phyloP scores from a whole-genome alignment of 2,113 vertebrate species.

The Melospiza georgiana region DNA sequence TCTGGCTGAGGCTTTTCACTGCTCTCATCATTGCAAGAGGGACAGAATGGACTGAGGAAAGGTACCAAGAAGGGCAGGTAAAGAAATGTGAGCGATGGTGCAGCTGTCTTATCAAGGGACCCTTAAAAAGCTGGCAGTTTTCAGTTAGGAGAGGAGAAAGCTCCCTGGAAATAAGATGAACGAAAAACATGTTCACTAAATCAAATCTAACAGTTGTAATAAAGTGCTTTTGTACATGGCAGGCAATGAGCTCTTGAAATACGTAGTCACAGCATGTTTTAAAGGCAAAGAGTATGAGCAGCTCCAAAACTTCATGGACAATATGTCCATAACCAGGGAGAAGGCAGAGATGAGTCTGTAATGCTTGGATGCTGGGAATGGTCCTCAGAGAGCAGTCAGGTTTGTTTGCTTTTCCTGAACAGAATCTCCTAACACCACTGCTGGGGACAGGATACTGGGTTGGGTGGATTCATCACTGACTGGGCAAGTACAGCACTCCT shows the following conservation, averaged over 20 bases:
- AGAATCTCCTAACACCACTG: not conserved
- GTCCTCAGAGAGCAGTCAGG: not conserved
- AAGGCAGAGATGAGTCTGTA: not conserved
- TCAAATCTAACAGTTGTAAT: not conserved
- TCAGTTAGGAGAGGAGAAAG: not conserved
- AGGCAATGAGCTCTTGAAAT: not conserved
- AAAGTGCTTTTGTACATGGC: not conserved
- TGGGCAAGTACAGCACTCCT: not conserved
- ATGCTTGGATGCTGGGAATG: not conserved
- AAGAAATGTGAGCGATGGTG: not conserved
- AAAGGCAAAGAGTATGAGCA: not conserved
- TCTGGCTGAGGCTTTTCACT: not conserved
- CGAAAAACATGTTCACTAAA: not conserved
- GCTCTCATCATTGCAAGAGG: not conserved
- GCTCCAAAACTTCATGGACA: not conserved
- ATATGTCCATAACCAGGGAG: not conserved
- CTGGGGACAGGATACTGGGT: not conserved
- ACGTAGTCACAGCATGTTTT: not conserved
- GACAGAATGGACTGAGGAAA: not conserved
- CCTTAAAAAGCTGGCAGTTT: not conserved
- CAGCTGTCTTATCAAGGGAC: not conserved
- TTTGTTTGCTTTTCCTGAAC: not conserved
- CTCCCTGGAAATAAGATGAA: not conserved
- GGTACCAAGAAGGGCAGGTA: not conserved
- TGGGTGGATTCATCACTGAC: not conserved